Base-by-base conservation (phyloP, 2,797 vertebrate genomes). In the Aeoliscus strigatus region DNA sequence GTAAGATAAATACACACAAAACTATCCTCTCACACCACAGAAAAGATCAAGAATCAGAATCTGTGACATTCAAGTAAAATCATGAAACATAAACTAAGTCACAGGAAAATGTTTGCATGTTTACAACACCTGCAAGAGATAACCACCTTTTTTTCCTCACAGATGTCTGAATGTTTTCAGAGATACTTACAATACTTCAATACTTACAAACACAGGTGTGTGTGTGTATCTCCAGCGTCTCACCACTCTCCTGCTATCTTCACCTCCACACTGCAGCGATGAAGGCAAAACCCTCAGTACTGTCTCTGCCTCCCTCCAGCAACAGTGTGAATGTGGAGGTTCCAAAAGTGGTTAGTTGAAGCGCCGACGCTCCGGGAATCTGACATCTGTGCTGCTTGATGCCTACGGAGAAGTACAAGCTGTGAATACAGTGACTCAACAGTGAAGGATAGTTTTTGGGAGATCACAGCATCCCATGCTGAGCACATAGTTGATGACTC, bases 401-500 rank as follows among this genome's bases (percentile, higher is more conserved):
- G 75, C 83, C 80, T 48, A 62, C 44, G 40, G 75, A 86, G 87
- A 84, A 79, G 76, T 65, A 70, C 84, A 89, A 87, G 86, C 84
- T 90, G 85, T 87, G 81, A 86, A 86, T 84, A 87, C 87, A 87
- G 75, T 74, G 77, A 65, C 78, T 70, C 57, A 83, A 79, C 81
- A 70, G 67, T 88, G 85, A 89, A 77, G 72, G 80, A 88, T 86
- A 73, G 84, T 70, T 39, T 83, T 73, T 65, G 47, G 54, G 60
- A 79, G 79, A 84, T 82, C 81, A 81, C 66, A 83, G 67, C 67
- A 71, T 37, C 42, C 44, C 81, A 80, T 65, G 73, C 80, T 82
- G 82, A 58, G 83, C 50, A 36, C 58, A 62, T 72, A 73, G 80
- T 75, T 79, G 70, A 84, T 84, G 77, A 81, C 73, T 65, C 68